Evolutionary conservation across 2,113 vertebrate species (phyloP).

Genomic region (Hyperopisus bebe): DNA sequence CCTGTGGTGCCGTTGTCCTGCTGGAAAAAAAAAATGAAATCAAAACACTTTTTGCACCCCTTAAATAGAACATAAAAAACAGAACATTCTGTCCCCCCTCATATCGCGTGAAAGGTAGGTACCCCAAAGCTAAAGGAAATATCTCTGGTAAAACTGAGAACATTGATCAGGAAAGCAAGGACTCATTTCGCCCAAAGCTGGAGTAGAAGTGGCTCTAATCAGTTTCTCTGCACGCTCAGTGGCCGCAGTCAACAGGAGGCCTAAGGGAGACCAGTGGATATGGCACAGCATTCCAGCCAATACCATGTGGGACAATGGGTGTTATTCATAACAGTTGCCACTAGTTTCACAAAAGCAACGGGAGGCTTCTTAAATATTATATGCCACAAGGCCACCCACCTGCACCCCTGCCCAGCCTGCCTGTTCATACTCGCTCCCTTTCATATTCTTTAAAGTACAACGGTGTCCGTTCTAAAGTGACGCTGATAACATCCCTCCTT

Average conservation of each 20-base stretch:
- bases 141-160: neutral
- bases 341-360: neutral
- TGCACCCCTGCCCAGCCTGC: neutral
- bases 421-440: neutral
- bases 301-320: neutral
- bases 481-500: neutral
- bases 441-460: neutral
- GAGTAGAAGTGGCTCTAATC: neutral
- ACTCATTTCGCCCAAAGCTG: neutral
- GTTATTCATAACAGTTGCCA: neutral
- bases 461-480: neutral
- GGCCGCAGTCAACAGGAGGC: neutral
- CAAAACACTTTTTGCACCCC: neutral
- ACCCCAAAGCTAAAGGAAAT: neutral
- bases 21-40: neutral
- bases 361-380: conserved; percentile 1
- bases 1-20: neutral
- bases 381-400: neutral
- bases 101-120: neutral
- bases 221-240: neutral
- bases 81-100: neutral
- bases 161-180: neutral
- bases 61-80: neutral
- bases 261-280: neutral
- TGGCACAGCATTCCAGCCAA: neutral